These are phyloP conservation scores for Pygathrix nemaeus DNA, from an alignment of 2,113 vertebrate genomes.

Conservation along the genomic window DNA sequence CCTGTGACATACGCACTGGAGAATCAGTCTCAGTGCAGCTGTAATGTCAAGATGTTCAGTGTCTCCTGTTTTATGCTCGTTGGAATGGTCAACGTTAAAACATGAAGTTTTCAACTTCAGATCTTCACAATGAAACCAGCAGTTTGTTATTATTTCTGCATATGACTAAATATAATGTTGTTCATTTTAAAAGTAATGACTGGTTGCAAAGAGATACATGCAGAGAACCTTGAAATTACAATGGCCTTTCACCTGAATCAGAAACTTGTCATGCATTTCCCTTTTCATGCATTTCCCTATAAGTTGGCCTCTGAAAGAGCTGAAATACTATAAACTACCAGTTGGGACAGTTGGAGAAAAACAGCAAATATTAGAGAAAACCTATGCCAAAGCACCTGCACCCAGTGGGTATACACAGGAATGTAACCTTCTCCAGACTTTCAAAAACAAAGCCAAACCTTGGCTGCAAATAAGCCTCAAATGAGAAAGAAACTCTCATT, in stretches of 20 bases:
- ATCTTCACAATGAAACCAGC: not conserved
- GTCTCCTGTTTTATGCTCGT: not conserved
- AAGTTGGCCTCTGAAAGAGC: not conserved
- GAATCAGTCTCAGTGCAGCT: not conserved
- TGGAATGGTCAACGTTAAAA: not conserved
- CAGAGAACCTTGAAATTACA: conserved; percentile 16
- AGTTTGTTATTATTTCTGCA: not conserved
- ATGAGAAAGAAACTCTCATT: not conserved
- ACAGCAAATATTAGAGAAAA: not conserved
- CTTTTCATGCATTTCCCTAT: not conserved
- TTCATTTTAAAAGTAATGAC: conserved; percentile 5
- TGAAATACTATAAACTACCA: not conserved
- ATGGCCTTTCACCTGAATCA: not conserved
- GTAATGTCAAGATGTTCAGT: not conserved
- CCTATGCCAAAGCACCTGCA: not conserved
- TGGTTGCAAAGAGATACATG: not conserved
- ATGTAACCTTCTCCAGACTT: not conserved
- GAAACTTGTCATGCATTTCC: not conserved
- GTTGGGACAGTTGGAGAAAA: conserved; percentile 13
- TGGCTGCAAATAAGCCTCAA: conserved; percentile 27
- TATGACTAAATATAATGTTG: not conserved
- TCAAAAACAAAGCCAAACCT: conserved; percentile 20
- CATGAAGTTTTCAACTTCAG: not conserved
- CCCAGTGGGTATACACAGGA: not conserved
- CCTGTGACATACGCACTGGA: not conserved